Evolutionary conservation across 2,797 vertebrate genomes (phyloP), one percentile per base, ranked within the genome.

Genomic region (Rousettus madagascariensis): DNA sequence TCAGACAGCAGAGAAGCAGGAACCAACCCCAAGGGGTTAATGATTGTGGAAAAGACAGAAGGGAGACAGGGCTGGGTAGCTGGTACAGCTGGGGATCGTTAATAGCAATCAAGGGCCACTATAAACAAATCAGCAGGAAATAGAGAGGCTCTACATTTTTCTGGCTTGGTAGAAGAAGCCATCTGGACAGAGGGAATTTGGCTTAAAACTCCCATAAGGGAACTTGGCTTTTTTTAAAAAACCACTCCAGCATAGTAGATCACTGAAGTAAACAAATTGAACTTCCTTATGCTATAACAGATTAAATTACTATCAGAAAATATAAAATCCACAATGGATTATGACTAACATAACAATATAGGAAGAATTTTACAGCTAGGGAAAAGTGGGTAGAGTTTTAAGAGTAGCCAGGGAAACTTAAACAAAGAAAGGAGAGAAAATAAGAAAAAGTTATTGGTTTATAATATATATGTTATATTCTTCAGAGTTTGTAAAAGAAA

Each of bases 121-220:
- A 84, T 96, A 96, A 97, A 97, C 97, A 97, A 96, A 96, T 51
- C 94, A 93, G 92, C 94, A 90, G 95, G 93, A 97, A 97, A 63
- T 41, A 95, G 57, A 93, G 41, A 96, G 85, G 55, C 66, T 91
- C 86, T 92, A 36, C 78, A n/a, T 90, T 94, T 97, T 93, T 77
- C 95, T 97, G 96, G 92, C 93, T 94, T 91, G 30, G 91, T 93
- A 95, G 97, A 43, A 91, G 69, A 86, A 96, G 72, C 96, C 97
- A 97, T 95, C 97, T 97, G 96, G 96, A 96, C 94, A 91, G 86
- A 91, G 61, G 65, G 84, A 96, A 97, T 95, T 95, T 95, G 95
- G 88, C 88, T 96, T 90, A 95, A 95, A 90, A 95, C 33, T n/a
- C 87, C 89, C 90, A 95, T 24, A 71, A 90, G 93, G 78, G 74